Evolutionary conservation across 2,113 vertebrate genomes (phyloP), one percentile per base, ranked within the genome.

Genomic region (Sorex fumeus): DNA sequence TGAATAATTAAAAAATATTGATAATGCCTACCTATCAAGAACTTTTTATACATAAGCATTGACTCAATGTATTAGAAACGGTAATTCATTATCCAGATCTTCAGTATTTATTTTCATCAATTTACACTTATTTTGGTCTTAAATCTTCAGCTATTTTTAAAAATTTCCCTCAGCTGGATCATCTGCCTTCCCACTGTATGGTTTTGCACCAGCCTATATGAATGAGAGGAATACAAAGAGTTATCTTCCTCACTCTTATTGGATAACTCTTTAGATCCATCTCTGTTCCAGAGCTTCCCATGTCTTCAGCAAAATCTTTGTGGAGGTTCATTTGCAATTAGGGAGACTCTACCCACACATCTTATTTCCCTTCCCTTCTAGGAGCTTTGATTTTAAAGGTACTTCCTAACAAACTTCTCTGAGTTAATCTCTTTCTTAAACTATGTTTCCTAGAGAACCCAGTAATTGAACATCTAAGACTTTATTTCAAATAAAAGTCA

Each of bases 101-200:
- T 85, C 36, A 53, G 5, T 28, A 53, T 12, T 88, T 91, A 85
- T 8, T 91, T 40, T 25, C 90, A 15, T 16, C 87, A 30, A 30
- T 82, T 15, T 75, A 79, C 43, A 15, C 57, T 67, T 8, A 1
- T 66, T 57, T 69, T 67, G 15, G n/a, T 43, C n/a, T 11, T 90
- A 36, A 76, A 28, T 8, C 45, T 34, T 75, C 64, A 82, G 12
- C 30, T 9, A 6, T 78, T 19, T 64, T 50, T 84, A 84, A n/a
- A 84, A 18, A 53, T 10, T 74, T 21, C 40, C 10, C 25, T 88
- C 53, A 79, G 47, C 18, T 83, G 40, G 50, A 82, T 77, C 10
- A 64, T 8, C 70, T 34, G 7, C 16, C 32, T 82, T 77, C 9
- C 16, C 8, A 7, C 71, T 1, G 9, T 75, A 47, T 71, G 69